Conservation (phyloP, 2,888 invertebrate genomes). For the Lydus trimaculatus region DNA sequence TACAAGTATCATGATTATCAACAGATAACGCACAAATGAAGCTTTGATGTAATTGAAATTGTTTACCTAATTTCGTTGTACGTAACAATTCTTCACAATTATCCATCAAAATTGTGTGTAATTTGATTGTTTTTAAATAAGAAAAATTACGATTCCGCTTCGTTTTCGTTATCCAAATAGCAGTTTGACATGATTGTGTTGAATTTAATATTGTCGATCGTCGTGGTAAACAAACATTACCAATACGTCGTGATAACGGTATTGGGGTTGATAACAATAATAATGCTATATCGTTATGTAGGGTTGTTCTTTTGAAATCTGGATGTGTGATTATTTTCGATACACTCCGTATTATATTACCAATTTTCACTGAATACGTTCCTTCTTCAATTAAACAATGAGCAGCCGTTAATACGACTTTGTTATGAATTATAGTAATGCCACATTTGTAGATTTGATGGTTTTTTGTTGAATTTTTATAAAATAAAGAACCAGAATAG, state of each 20-base stretch:
- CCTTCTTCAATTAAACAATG: constrained; percentile 5
- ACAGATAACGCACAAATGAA: neutral
- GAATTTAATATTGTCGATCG: neutral
- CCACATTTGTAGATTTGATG: constrained; percentile 1
- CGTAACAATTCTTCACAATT: constrained; percentile 9
- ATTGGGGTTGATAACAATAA: constrained; percentile 5
- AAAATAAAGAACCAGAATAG: neutral
- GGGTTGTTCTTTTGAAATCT: neutral
- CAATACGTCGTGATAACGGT: neutral
- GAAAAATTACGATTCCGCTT: constrained; percentile 3
- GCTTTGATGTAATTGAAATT: neutral
- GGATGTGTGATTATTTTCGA: constrained; percentile 3
- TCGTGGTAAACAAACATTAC: constrained; percentile 5
- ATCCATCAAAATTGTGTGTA: neutral
- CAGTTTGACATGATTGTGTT: neutral
- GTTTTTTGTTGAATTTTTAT: neutral
- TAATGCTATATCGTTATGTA: constrained; percentile 5
- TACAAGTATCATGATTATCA: constrained; percentile 72
- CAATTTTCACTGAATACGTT: neutral
- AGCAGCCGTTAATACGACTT: constrained; percentile 4
- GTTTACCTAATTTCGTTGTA: neutral
- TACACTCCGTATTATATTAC: constrained; percentile 7
- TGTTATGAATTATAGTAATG: neutral
- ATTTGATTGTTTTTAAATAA: neutral
- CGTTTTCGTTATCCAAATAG: neutral